These are phyloP conservation scores for Apodemus sylvaticus DNA, from an alignment of 2,113 vertebrate genomes.

Conservation along the genomic window DNA sequence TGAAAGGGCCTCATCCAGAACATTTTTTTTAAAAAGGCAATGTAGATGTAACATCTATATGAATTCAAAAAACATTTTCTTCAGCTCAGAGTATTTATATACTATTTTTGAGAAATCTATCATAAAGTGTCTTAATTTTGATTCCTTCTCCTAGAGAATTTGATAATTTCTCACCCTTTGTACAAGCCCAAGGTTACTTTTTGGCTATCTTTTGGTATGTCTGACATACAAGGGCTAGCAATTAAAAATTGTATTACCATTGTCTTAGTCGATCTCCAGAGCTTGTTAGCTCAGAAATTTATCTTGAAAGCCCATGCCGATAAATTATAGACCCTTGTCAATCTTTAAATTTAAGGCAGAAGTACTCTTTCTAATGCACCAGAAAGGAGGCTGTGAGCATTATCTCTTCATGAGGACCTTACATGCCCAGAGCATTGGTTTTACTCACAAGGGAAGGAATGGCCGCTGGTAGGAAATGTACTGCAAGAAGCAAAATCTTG, in stretches of 20 bases:
- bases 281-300: background rate
- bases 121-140: background rate
- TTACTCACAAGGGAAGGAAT: conserved; percentile 52
- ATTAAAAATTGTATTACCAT: background rate
- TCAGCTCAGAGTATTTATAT: background rate
- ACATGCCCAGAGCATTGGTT: background rate
- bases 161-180: background rate
- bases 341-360: background rate
- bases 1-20: background rate
- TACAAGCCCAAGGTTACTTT: background rate
- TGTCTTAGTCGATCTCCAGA: background rate
- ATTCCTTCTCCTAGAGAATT: background rate
- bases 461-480: background rate
- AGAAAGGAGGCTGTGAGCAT: background rate
- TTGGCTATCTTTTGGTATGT: background rate
- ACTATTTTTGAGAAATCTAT: background rate
- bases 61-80: background rate
- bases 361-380: background rate
- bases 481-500: background rate
- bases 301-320: background rate
- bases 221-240: background rate
- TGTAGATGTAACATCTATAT: too few species aligned
- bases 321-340: background rate
- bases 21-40: background rate
- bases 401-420: background rate